phyloP scores from a whole-genome alignment of 2,797 vertebrate genomes.

The Chelon labrosus region DNA sequence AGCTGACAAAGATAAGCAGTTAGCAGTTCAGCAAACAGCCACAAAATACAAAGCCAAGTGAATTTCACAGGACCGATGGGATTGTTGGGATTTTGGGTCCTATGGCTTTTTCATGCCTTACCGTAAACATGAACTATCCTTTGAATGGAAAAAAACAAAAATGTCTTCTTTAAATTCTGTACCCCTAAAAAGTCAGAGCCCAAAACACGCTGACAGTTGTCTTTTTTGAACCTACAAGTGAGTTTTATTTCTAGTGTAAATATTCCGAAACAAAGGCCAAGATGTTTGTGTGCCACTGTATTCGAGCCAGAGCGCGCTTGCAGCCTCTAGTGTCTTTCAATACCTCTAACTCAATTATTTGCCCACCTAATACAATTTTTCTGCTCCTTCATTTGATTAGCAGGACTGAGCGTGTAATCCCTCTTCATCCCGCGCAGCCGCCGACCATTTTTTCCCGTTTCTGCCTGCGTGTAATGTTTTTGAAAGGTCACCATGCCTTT shows the following conservation, averaged over 20 bases:
- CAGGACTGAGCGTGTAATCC: conserved; percentile 74
- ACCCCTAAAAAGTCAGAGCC: too few species aligned
- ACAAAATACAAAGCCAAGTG: too few species aligned
- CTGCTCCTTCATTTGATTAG: conserved; percentile 83
- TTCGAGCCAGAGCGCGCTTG: conserved; percentile 41
- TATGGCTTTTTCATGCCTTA: too few species aligned
- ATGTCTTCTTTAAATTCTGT: too few species aligned
- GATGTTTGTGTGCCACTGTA: conserved; percentile 28
- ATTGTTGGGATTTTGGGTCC: too few species aligned
- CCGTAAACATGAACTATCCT: too few species aligned
- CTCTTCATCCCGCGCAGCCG: conserved; percentile 70
- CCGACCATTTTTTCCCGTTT: conserved; percentile 56
- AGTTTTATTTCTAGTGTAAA: background rate
- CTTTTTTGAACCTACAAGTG: background rate
- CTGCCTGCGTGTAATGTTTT: conserved; percentile 55
- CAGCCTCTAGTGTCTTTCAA: conserved; percentile 74
- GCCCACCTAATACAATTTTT: conserved; percentile 77
- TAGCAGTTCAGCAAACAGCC: too few species aligned
- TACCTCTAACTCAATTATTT: conserved; percentile 78
- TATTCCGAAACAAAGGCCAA: conserved; percentile 14
- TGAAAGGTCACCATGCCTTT: conserved; percentile 70
- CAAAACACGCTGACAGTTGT: too few species aligned
- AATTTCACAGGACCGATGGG: too few species aligned
- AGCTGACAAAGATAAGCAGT: too few species aligned
- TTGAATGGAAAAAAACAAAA: too few species aligned